phyloP scores from a whole-genome alignment of 2,113 vertebrate genomes.

The Vanacampus margaritifer region DNA sequence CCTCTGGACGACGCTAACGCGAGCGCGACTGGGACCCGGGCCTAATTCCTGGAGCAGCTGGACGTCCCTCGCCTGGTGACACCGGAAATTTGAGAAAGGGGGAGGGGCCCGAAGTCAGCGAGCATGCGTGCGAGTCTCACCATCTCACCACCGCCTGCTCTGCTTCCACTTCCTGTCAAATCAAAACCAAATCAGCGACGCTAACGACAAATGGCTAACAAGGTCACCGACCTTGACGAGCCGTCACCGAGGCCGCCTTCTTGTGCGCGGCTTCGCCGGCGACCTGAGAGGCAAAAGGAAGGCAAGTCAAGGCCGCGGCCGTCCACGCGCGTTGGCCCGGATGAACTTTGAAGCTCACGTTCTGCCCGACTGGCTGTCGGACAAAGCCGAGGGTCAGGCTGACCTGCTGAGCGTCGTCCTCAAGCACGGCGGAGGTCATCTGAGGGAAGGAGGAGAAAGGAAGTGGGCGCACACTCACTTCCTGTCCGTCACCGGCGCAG shows the following conservation, averaged over 20 bases:
- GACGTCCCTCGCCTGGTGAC: conserved; percentile 55
- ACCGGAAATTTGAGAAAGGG: conserved; percentile 18
- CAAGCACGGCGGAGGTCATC: conserved; percentile 82
- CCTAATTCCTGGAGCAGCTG: conserved; percentile 77
- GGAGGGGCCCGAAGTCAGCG: not conserved
- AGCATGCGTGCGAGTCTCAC: not conserved
- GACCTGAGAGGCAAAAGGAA: conserved; percentile 18
- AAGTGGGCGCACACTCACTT: no score
- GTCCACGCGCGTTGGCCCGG: no score
- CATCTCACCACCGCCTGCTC: not conserved
- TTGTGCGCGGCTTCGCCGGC: not conserved
- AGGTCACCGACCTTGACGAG: no score
- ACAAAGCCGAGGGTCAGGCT: conserved; percentile 81
- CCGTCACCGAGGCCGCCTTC: no score
- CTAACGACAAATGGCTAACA: no score
- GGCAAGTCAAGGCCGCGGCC: not conserved
- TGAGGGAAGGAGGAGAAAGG: conserved; percentile 47
- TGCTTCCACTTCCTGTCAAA: conserved; percentile 30
- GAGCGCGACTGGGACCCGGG: conserved; percentile 68
- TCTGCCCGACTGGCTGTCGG: not conserved
- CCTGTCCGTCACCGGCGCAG: not conserved
- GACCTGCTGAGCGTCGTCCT: conserved; percentile 79
- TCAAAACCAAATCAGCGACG: not conserved
- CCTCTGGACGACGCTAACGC: conserved; percentile 70
- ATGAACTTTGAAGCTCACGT: not conserved